Base-by-base conservation (phyloP, 1,140 invertebrate species). In the Stenopsyche tienmushanensis region DNA sequence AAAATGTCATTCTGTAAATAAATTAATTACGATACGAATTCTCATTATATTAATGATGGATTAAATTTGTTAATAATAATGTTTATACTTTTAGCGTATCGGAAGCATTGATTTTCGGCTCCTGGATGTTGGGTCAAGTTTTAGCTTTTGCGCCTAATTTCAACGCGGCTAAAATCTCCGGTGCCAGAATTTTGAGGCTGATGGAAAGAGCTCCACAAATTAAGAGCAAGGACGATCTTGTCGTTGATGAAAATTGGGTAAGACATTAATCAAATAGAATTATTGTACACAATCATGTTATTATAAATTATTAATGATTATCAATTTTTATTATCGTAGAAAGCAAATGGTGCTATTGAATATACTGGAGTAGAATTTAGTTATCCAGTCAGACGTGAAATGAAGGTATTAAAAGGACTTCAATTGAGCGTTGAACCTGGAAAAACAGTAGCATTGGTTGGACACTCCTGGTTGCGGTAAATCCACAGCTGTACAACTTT, bases 101-200 rank as follows among this genome's bases (percentile, higher is more conserved):
- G 0, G 89, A 93, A 74, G 86, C 90, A 0, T 76, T 96, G 10
- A 88, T 95, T 55, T 91, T 94, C 76, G 93, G 93, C 2, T 91
- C 91, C 0, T 92, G 91, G 86, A 91, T 93, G 84, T 78, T 95
- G 64, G 93, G 91, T 0, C 90, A 94, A 74, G 88, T 91, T 0
- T 78, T 93, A 10, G 90, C 91, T 0, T 93, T 92, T 72, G 90
- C 92, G 1, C 93, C 93, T 0, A 94, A 92, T 72, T 93, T 94
- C 75, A 89, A 89, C 39, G 92, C 90, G 67, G 94, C 92, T 2
- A 84, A 89, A 72, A 78, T 90, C 5, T 90, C 94, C 0, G 93
- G 91, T 0, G 86, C 86, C 10, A 83, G 88, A 60, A 86, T 93
- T 42, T 85, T 90, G 64, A 73, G 80, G 47, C 78, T 89, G 0